Evolutionary conservation across 2,113 vertebrate genomes (phyloP).

Genomic region (Pygoscelis antarcticus): DNA sequence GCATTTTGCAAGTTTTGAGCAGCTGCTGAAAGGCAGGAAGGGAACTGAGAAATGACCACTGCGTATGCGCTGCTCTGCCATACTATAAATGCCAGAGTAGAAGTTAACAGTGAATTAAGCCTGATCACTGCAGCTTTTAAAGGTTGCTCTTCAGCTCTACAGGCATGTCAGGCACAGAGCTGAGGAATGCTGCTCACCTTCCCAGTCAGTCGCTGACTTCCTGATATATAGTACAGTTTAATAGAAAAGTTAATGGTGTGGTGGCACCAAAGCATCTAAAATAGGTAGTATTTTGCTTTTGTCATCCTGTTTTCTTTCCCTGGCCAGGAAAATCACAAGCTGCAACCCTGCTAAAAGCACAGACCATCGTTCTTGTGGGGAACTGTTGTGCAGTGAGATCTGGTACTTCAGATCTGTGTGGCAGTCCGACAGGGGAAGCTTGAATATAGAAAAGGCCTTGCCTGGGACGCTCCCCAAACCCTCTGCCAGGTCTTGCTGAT

Average conservation of each 20-base stretch:
- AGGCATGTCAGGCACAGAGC: not conserved
- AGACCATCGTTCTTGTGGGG: not conserved
- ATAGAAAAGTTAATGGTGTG: not conserved
- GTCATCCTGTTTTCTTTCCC: not conserved
- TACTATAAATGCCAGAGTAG: not conserved
- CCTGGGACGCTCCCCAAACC: not conserved
- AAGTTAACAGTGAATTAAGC: not conserved
- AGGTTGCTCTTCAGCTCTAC: not conserved
- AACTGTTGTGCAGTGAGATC: not conserved
- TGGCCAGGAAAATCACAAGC: not conserved
- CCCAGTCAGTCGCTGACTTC: not conserved
- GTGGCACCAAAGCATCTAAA: not conserved
- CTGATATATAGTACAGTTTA: not conserved
- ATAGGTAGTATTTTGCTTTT: not conserved
- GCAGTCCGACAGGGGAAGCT: not conserved
- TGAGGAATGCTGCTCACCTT: not conserved
- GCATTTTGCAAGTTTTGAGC: not conserved
- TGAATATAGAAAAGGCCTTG: not conserved
- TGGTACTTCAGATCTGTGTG: not conserved
- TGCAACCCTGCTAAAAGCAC: not conserved
- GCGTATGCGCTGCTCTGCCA: rapidly evolving
- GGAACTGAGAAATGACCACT: not conserved
- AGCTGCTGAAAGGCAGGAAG: not conserved
- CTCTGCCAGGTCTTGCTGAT: not conserved
- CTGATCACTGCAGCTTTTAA: not conserved